Percentiles rank a stretch among this genome's conserved stretches.
phyloP scores from a whole-genome alignment of 2,113 vertebrate species.

The Noturus placidus region DNA sequence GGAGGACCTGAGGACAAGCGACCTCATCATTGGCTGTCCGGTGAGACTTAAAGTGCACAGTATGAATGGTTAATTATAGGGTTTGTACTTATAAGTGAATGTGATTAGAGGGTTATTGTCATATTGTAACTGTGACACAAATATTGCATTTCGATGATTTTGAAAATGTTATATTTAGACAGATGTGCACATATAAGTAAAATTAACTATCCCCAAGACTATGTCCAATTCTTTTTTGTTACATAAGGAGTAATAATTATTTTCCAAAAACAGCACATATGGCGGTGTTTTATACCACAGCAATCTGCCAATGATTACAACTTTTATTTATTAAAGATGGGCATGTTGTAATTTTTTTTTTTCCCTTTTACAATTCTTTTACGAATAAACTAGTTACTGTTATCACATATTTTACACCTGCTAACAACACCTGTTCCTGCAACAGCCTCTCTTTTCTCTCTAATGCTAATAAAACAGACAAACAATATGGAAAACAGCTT shows the following conservation, averaged over 20 bases:
- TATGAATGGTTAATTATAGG: neutral
- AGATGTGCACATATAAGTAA: neutral
- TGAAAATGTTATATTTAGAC: neutral
- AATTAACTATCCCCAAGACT: neutral
- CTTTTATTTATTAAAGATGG: neutral
- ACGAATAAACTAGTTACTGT: neutral
- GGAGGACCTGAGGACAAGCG: slow-evolving; percentile 83
- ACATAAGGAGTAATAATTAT: neutral
- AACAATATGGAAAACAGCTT: neutral
- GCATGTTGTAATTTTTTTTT: neutral
- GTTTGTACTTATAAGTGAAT: neutral
- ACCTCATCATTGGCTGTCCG: slow-evolving; percentile 86
- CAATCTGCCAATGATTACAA: neutral
- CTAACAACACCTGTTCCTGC: neutral
- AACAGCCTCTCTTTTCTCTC: neutral
- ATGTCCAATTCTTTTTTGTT: neutral
- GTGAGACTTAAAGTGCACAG: slow-evolving; percentile 62
- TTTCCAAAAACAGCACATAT: neutral
- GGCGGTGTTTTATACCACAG: neutral
- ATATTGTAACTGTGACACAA: neutral
- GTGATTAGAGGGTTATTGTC: neutral
- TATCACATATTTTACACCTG: neutral
- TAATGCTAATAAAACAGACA: neutral
- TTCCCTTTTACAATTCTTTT: neutral
- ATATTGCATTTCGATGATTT: neutral